Evolutionary conservation across 2,797 vertebrate species (phyloP).

Genomic region (Phyllotis vaccarum): DNA sequence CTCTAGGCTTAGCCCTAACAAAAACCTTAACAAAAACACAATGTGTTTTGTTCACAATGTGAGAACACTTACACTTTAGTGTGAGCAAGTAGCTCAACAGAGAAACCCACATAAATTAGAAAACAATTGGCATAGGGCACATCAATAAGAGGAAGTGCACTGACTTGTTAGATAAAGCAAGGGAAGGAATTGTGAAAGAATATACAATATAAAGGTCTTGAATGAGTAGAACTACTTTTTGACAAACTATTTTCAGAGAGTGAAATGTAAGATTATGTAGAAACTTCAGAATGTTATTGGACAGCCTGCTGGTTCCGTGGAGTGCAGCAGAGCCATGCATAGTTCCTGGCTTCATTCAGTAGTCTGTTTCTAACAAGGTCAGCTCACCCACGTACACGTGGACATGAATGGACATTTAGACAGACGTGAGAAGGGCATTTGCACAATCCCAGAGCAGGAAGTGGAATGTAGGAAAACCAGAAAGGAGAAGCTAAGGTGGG

Average conservation of each 20-base stretch:
- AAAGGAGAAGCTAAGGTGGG: not conserved
- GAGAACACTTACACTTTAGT: not conserved
- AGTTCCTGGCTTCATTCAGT: constrained; percentile 20
- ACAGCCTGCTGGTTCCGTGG: constrained; percentile 38
- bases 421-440: not conserved
- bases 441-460: not conserved
- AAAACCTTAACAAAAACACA: too few relatives aligned
- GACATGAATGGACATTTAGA: not conserved
- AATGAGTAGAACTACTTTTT: constrained; percentile 35
- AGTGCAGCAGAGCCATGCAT: constrained; percentile 3
- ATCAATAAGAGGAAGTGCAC: constrained; percentile 72
- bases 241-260: constrained; percentile 56
- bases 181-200: constrained; percentile 78
- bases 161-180: constrained; percentile 73
- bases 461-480: not conserved
- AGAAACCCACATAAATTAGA: constrained; percentile 68
- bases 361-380: constrained; percentile 56
- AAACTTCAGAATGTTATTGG: constrained; percentile 33
- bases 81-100: constrained; percentile 1
- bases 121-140: constrained; percentile 55
- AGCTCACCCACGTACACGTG: constrained; percentile 12
- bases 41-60: too few relatives aligned
- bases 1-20: constrained; percentile 1
- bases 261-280: constrained; percentile 49
- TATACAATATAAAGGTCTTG: constrained; percentile 70